Conservation (phyloP, 1,140 invertebrate genomes). For the Tetranychus cinnabarinus region DNA sequence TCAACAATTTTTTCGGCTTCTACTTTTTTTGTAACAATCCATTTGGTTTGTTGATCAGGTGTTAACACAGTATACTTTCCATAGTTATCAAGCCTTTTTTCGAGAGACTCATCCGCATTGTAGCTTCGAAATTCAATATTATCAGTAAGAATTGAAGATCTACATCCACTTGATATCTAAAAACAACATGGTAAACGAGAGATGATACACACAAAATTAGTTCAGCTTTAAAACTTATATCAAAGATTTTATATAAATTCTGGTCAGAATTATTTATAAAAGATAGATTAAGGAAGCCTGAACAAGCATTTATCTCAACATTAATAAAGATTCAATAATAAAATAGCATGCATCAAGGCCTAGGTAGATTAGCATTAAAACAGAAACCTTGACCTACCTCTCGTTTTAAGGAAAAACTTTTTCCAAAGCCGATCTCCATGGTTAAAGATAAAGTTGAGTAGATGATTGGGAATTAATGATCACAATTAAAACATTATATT, state of each 20-base stretch:
- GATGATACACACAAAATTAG: neutral
- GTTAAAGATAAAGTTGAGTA: neutral
- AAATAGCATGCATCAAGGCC: neutral
- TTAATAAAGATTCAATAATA: neutral
- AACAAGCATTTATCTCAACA: neutral
- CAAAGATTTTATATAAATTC: too few species aligned
- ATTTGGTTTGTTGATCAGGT: neutral
- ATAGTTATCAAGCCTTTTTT: neutral
- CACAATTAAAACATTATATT: too few species aligned
- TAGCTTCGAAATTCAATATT: neutral
- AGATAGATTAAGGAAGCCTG: neutral
- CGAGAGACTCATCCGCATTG: neutral
- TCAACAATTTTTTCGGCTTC: neutral
- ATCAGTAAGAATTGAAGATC: neutral
- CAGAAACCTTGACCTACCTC: neutral
- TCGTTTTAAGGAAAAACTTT: neutral
- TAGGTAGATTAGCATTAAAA: neutral
- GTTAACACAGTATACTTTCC: neutral
- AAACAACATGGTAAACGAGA: neutral
- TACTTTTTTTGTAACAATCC: neutral
- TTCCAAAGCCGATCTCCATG: neutral
- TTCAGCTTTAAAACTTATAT: too few species aligned
- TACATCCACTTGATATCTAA: neutral
- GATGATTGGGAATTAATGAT: too few species aligned
- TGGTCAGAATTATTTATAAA: too few species aligned